These are phyloP conservation scores for Anarrhichthys ocellatus DNA, from an alignment of 2,113 vertebrate species.

Conservation along the genomic window DNA sequence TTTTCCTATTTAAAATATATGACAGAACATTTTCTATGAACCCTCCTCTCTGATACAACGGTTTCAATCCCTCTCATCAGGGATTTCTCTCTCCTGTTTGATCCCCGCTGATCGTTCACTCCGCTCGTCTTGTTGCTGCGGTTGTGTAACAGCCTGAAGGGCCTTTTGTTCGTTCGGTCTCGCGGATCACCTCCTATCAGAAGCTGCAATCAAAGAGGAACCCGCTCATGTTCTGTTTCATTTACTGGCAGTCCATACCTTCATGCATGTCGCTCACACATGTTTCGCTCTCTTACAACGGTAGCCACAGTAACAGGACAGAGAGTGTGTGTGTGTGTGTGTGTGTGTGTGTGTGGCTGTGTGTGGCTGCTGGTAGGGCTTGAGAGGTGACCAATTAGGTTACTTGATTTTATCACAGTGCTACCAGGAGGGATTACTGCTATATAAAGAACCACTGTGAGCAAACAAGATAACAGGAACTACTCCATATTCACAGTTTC, in stretches of 20 bases:
- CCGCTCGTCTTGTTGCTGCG: slow-evolving; percentile 36
- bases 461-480: slow-evolving; percentile 57
- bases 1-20: not conserved
- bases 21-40: not conserved
- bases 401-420: slow-evolving; percentile 56
- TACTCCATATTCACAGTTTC: slow-evolving; percentile 60
- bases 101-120: slow-evolving; percentile 48
- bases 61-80: slow-evolving; percentile 43
- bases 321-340: slow-evolving; percentile 40
- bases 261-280: slow-evolving; percentile 17
- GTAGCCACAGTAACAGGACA: slow-evolving; percentile 61
- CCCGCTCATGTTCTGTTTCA: slow-evolving; percentile 30
- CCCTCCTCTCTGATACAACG: slow-evolving; percentile 38
- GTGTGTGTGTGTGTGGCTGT: slow-evolving; percentile 15
- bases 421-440: slow-evolving; percentile 47
- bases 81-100: slow-evolving; percentile 38
- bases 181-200: slow-evolving; percentile 43
- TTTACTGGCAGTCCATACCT: slow-evolving; percentile 36
- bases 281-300: slow-evolving; percentile 5
- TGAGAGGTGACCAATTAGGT: slow-evolving; percentile 57
- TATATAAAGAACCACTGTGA: slow-evolving; percentile 52
- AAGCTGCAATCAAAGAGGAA: slow-evolving; percentile 50
- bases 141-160: slow-evolving; percentile 60
- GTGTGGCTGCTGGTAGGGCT: slow-evolving; percentile 26
- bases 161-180: slow-evolving; percentile 45